Evolutionary conservation across 2,888 invertebrate species (phyloP), one percentile per base, ranked within the genome.

Genomic region (Copidosoma aretas): DNA sequence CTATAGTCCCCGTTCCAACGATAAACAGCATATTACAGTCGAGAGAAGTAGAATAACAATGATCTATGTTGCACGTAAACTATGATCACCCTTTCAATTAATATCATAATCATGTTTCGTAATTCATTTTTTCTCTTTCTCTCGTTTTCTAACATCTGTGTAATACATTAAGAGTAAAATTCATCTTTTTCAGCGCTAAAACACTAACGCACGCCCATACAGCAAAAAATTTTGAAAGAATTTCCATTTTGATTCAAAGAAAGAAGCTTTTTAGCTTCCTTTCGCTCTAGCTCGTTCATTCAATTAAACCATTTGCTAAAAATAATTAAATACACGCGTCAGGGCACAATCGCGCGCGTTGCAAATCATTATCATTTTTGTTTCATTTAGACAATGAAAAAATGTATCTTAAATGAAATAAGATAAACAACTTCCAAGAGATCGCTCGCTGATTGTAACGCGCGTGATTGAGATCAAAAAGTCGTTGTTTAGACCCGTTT

Each of bases 21-120:
- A 70, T 70, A 67, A 72, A 72, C 69, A 72, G 72, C 72, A 66
- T 70, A 72, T 72, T 72, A 70, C 68, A 72, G 63, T 72, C 64
- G 70, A 72, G 72, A 72, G 72, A 67, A 72, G 72, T 70, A 70
- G 66, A 72, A 70, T 70, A 72, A 72, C 72, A 72, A 72, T 72
- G 67, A 72, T 72, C 65, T 56, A 70, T 51, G 67, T 70, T 68
- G 70, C 67, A 72, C 72, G 72, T 70, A 70, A 65, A 70, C 32
- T 32, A 72, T 67, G 70, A 65, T 49, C 72, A 70, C 67, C 66
- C 70, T 60, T 58, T 24, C n/a, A n/a, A 51, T 54, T 19, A 32
- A 32, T 32, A 32, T 32, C 32, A 32, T 32, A 32, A 32, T 32
- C 32, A 32, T 32, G 8, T 41, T 58, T 66, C 57, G 64, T 57